Evolutionary conservation across 2,113 vertebrate genomes (phyloP).

Genomic region (Callipepla californica): DNA sequence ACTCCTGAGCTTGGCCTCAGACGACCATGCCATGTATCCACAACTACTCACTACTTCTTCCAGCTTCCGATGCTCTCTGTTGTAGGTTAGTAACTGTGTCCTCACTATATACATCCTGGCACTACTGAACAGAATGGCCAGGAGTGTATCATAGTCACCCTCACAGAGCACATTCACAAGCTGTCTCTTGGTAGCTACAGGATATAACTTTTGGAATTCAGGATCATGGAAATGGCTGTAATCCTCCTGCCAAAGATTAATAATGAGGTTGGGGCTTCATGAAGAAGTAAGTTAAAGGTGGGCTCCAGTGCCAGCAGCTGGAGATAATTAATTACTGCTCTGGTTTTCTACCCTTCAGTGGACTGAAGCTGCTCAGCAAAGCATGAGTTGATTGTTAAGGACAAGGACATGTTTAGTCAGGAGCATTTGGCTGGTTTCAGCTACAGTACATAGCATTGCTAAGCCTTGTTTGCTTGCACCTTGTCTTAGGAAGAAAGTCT

Average conservation of each 20-base stretch:
- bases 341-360: not conserved
- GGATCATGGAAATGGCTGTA: not conserved
- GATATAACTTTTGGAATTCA: not conserved
- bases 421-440: not conserved
- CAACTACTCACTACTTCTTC: not conserved
- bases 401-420: rapidly evolving
- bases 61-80: not conserved
- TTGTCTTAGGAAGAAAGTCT: not conserved
- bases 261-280: not conserved
- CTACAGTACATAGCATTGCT: rapidly evolving
- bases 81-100: not conserved
- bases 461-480: not conserved
- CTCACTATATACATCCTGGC: rapidly evolving
- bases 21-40: not conserved
- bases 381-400: not conserved
- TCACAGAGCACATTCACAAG: rapidly evolving
- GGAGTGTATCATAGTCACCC: not conserved
- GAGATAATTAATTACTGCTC: not conserved
- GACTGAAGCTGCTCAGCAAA: not conserved
- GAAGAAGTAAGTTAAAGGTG: not conserved
- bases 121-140: not conserved
- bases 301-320: not conserved
- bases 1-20: not conserved
- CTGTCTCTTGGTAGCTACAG: rapidly evolving
- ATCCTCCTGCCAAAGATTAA: not conserved